Percentiles rank a stretch among this genome's conserved stretches.
Evolutionary conservation across 2,888 invertebrate species (phyloP).

Genomic region (Baccha elongata): DNA sequence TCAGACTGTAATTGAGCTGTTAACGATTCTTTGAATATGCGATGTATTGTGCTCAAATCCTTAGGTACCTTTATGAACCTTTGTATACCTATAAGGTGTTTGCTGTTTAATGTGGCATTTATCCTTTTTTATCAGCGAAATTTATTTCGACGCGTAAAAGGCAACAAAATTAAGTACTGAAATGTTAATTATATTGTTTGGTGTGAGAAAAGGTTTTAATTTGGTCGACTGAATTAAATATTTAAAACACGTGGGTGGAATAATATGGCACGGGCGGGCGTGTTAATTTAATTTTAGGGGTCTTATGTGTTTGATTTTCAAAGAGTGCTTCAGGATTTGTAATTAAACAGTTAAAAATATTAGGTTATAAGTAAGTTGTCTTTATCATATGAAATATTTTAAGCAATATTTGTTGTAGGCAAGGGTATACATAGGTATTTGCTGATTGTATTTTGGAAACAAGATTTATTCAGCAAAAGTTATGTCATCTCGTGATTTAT

Average conservation of each 20-base stretch:
- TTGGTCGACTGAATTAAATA: background rate
- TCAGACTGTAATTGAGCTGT: conserved; percentile 69
- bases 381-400: too few relatives aligned
- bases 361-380: too few relatives aligned
- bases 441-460: too few relatives aligned
- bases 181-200: conserved; percentile 34
- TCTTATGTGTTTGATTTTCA: background rate
- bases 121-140: conserved; percentile 47
- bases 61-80: conserved; percentile 11
- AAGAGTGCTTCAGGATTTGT: background rate
- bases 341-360: too few relatives aligned
- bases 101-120: conserved; percentile 39
- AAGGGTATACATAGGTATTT: too few relatives aligned
- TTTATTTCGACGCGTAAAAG: conserved; percentile 44
- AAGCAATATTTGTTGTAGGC: too few relatives aligned
- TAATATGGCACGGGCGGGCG: too few relatives aligned
- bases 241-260: conserved; percentile 10
- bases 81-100: conserved; percentile 9
- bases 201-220: conserved; percentile 1
- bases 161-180: conserved; percentile 48
- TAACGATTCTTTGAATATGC: conserved; percentile 54
- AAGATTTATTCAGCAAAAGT: too few relatives aligned
- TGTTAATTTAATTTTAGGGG: conserved; percentile 27
- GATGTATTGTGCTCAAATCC: background rate
- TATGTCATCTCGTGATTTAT: too few relatives aligned